Evolutionary conservation across 2,888 invertebrate genomes (phyloP), one percentile per base, ranked within the genome.

Genomic region (Chloroclysta siterata): DNA sequence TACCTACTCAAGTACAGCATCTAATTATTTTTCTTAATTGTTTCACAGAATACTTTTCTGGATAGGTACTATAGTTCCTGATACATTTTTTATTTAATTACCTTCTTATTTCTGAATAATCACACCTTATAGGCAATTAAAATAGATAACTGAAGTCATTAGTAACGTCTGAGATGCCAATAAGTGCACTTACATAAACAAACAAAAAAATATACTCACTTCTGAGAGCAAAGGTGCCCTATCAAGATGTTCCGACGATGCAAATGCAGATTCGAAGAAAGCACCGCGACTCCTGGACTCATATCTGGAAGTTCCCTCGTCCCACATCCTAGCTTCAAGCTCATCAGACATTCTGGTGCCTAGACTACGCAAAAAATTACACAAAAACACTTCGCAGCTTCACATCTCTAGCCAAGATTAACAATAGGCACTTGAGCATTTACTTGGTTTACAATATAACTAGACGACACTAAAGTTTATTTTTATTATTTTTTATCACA

Each of bases 271-370:
- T 70, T 90, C 91, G 68, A 87, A 92, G 72, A 84, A 93, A 0
- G 86, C 82, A 7, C 88, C 90, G 1, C 84, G 85, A 59, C 79
- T 80, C 55, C 88, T 78, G 65, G 86, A 80, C 66, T 91, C 90
- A 72, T 88, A 92, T 63, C 88, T 80, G 50, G 90, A 86, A 56
- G 83, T 83, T 39, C 84, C 90, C 55, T 93, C 92, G 52, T 92
- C 91, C 92, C 92, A 93, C 92, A 93, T 92, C 74, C 90, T 86
- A 65, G 92, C 91, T 70, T 93, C 92, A 10, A 89, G 81, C 79
- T 93, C 92, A 79, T 93, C 92, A 91, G 92, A 92, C 92, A 93
- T 93, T 77, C 90, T 90, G 91, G 91, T 89, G 89, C 90, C 90
- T 72, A 66, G 53, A 65, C 58, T 44, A 62, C 46, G 47, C 53